Evolutionary conservation across 2,888 invertebrate species (phyloP), one percentile per base, ranked within the genome.

Genomic region (Yponomeuta cagnagella): DNA sequence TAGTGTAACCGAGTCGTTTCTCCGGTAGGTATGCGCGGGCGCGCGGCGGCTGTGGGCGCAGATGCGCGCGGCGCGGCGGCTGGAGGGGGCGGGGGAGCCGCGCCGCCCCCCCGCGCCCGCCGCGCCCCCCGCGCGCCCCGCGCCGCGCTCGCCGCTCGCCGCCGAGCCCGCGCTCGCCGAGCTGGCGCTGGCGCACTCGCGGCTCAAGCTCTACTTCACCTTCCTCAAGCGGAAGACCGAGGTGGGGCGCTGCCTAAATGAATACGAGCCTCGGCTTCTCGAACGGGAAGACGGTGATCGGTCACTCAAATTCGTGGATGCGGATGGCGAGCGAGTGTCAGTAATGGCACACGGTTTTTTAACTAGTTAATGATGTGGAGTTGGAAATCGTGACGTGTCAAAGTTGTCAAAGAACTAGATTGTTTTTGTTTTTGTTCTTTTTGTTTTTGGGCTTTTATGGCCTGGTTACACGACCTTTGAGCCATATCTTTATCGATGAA

Each of bases 131-230:
- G 12, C 10, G 84, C 73, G 5, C 5, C 63, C 83, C 77, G 6
- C 80, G 82, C 0, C 83, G 85, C 58, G 72, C 72, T 71, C 31
- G n/a, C 70, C 70, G 71, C 66, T 70, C 10, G 74, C 76, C 2
- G 93, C 98, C 71, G 99, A 99, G 90, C 94, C 96, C 0, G 92
- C 97, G 67, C 94, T 99, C 72, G 95, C 96, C 0, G 99, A 99
- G 90, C 94, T 99, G 72, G 98, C 98, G 0, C 93, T 98, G 69
- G 95, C 98, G 90, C 98, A 98, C 88, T 95, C 97, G 0, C 93
- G 98, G 75, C 94, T 97, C n/a, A 97, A 97, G 80, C 92, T 99
- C 33, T 99, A 99, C 86, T 95, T 97, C 77, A 93, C 96, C 76
- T 99, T 99, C 90, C 93, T 99, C 73, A 93, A 94, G 70, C 93